These are phyloP conservation scores for Oscheius sp. DNA, from an alignment of 2,888 invertebrate species.

Conservation along the genomic window DNA sequence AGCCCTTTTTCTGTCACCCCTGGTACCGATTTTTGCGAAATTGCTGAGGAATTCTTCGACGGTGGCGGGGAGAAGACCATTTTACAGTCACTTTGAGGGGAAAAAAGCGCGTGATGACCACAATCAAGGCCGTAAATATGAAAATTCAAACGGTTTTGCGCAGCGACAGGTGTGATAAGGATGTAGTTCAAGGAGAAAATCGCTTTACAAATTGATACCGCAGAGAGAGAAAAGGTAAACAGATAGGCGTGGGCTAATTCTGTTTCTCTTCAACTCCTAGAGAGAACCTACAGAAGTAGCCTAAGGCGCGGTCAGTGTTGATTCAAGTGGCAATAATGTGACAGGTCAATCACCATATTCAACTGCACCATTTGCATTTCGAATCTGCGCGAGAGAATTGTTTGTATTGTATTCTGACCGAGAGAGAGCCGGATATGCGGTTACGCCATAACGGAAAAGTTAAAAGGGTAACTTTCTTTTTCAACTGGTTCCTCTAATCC, in stretches of 20 bases:
- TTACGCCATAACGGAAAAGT: conserved; percentile 9
- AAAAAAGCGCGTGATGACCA: background rate
- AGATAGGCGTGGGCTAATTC: background rate
- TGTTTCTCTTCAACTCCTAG: too few species aligned
- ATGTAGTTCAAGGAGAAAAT: conserved; percentile 27
- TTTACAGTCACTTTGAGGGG: background rate
- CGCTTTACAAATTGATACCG: conserved; percentile 28
- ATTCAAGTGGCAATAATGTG: conserved; percentile 31
- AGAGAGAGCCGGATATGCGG: conserved; percentile 15
- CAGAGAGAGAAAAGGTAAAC: background rate
- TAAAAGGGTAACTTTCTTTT: background rate
- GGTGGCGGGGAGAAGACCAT: background rate
- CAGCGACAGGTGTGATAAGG: conserved; percentile 18
- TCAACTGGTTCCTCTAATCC: too few species aligned
- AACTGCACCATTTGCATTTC: conserved; percentile 25
- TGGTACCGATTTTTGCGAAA: too few species aligned
- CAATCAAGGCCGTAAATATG: background rate
- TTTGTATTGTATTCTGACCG: conserved; percentile 24
- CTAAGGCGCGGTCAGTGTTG: background rate
- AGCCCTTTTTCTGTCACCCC: too few species aligned
- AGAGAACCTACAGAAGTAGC: too few species aligned
- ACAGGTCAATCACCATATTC: conserved; percentile 31
- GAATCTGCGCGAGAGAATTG: conserved; percentile 21
- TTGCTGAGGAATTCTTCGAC: too few species aligned
- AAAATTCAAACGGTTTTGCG: background rate